phyloP scores from a whole-genome alignment of 2,113 vertebrate species.

The Aphyosemion australe region DNA sequence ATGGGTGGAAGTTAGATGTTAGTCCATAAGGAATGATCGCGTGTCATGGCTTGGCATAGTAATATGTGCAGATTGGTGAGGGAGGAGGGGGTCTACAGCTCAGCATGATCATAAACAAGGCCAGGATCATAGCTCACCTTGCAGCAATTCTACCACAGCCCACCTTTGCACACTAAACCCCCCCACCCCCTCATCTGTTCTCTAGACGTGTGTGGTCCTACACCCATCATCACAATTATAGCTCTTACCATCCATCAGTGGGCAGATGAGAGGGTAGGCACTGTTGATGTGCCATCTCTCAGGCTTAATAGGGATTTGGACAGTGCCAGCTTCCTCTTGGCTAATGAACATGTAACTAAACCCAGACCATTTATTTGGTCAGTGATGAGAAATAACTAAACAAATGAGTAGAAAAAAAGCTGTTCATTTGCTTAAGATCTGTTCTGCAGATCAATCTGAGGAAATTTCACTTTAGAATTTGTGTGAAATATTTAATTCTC shows the following conservation, averaged over 20 bases:
- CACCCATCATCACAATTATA: constrained; percentile 55
- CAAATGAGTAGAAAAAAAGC: neutral
- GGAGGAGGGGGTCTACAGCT: constrained; percentile 57
- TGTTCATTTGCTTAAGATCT: neutral
- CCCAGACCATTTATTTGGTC: constrained; percentile 13
- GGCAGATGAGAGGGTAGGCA: constrained; percentile 36
- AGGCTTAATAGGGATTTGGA: constrained; percentile 17
- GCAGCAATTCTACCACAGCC: constrained; percentile 29
- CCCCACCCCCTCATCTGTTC: constrained; percentile 51
- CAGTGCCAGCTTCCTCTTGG: constrained; percentile 28
- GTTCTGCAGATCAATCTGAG: neutral
- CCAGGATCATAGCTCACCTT: constrained; percentile 62
- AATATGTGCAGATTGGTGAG: constrained; percentile 64
- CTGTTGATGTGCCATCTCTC: constrained; percentile 25
- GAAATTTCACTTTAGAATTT: neutral
- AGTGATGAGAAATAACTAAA: neutral
- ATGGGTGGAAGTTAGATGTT: neutral
- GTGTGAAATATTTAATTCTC: neutral
- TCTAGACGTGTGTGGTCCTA: constrained; percentile 32
- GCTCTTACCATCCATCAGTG: constrained; percentile 52
- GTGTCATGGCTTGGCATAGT: constrained; percentile 51
- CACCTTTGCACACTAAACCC: constrained; percentile 52
- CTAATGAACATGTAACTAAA: constrained; percentile 9
- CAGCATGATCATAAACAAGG: constrained; percentile 58
- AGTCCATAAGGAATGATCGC: constrained; percentile 47